Evolutionary conservation across 2,113 vertebrate genomes (phyloP).

Genomic region (Narcine bancroftii): DNA sequence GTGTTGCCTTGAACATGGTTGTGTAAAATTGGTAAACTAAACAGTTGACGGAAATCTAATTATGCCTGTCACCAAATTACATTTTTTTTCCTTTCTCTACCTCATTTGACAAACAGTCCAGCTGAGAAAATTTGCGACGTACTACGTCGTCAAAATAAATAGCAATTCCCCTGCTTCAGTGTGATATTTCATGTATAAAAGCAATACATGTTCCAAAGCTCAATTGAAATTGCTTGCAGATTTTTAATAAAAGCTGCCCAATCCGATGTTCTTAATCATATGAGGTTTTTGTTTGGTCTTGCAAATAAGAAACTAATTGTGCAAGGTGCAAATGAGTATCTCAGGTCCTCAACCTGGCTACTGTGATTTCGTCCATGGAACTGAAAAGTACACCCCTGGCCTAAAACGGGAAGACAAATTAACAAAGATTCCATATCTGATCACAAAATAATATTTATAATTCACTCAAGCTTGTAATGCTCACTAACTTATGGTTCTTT

Average conservation of each 20-base stretch:
- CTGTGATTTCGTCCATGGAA: background rate
- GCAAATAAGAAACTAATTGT: background rate
- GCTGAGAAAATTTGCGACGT: background rate
- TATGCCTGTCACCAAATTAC: background rate
- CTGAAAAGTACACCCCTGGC: background rate
- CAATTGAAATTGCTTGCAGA: background rate
- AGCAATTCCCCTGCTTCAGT: background rate
- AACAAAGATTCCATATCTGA: background rate
- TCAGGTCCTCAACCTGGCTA: background rate
- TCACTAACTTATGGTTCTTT: background rate
- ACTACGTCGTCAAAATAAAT: background rate
- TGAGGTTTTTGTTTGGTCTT: background rate
- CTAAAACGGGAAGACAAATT: background rate
- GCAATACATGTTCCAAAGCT: background rate
- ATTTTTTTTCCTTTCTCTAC: background rate
- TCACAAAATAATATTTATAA: background rate
- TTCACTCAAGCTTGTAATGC: background rate
- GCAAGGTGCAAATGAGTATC: background rate
- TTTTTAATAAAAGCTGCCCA: background rate
- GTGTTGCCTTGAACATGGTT: background rate
- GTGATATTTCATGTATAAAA: background rate
- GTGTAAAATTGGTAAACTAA: background rate
- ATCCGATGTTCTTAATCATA: background rate
- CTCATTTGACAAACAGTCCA: background rate
- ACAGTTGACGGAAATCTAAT: background rate